Percentiles rank a stretch among this genome's conserved stretches.
Evolutionary conservation across 1,140 invertebrate species (phyloP).

Genomic region (Lamellibrachia luymesi): DNA sequence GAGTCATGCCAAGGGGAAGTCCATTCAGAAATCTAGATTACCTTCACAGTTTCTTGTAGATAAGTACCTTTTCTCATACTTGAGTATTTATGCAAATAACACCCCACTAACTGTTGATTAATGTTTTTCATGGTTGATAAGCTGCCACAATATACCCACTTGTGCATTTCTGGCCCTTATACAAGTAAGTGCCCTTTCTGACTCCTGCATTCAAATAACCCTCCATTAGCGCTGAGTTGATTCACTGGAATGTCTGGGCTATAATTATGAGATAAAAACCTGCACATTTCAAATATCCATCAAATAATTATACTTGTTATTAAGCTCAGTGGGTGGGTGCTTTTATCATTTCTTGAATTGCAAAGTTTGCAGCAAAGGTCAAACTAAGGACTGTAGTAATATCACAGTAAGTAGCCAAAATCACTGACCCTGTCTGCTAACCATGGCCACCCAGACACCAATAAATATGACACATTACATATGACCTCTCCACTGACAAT

Average conservation of each 20-base stretch:
- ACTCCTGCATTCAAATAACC: background rate
- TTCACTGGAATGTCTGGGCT: background rate
- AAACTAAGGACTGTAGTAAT: background rate
- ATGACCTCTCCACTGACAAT: background rate
- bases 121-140: background rate
- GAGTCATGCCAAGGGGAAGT: no score
- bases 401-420: background rate
- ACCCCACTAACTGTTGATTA: background rate
- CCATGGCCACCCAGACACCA: background rate
- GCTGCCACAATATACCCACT: background rate
- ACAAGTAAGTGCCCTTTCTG: background rate
- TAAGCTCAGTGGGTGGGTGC: background rate
- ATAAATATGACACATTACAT: background rate
- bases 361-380: background rate
- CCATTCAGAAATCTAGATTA: no score
- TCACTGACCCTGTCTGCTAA: background rate
- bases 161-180: background rate
- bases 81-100: background rate
- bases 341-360: background rate
- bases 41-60: no score
- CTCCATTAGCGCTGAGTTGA: background rate
- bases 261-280: background rate
- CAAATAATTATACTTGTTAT: background rate
- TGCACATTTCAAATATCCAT: background rate
- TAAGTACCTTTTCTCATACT: background rate